Evolutionary conservation across 2,113 vertebrate species (phyloP).

Genomic region (Micromys minutus): DNA sequence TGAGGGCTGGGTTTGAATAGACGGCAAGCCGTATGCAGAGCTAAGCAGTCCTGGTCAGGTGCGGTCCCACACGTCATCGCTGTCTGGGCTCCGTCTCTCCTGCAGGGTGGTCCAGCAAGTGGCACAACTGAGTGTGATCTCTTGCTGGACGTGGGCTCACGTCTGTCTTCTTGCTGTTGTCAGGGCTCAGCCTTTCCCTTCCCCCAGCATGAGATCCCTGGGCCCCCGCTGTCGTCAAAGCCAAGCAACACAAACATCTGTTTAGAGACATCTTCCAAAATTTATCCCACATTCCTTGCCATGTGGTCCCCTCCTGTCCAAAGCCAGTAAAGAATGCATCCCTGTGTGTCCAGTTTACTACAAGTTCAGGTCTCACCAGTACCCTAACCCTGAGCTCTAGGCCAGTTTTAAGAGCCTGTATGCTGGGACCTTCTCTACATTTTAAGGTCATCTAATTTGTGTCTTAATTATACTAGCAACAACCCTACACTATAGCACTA

Average conservation of each 20-base stretch:
- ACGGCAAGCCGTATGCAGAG: neutral
- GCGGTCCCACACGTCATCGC: neutral
- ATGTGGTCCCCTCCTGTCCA: neutral
- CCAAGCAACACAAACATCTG: neutral
- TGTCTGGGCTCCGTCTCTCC: neutral
- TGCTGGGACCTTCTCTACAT: neutral
- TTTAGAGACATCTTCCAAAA: neutral
- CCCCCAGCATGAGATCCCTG: neutral
- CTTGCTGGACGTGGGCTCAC: neutral
- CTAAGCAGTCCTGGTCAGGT: neutral
- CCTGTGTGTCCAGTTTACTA: neutral
- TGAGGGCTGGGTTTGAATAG: neutral
- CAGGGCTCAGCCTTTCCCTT: neutral
- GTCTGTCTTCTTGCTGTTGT: neutral
- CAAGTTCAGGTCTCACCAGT: neutral
- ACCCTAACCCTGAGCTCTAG: neutral
- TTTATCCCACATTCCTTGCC: neutral
- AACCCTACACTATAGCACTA: neutral
- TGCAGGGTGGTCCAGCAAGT: neutral
- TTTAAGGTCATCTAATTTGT: slow-evolving; percentile 1
- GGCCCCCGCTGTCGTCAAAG: neutral
- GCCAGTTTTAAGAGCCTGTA: neutral
- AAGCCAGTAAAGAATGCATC: neutral
- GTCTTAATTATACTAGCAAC: neutral
- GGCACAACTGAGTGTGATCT: neutral